phyloP scores from a whole-genome alignment of 2,113 vertebrate species.

The Xiphorhynchus elegans region DNA sequence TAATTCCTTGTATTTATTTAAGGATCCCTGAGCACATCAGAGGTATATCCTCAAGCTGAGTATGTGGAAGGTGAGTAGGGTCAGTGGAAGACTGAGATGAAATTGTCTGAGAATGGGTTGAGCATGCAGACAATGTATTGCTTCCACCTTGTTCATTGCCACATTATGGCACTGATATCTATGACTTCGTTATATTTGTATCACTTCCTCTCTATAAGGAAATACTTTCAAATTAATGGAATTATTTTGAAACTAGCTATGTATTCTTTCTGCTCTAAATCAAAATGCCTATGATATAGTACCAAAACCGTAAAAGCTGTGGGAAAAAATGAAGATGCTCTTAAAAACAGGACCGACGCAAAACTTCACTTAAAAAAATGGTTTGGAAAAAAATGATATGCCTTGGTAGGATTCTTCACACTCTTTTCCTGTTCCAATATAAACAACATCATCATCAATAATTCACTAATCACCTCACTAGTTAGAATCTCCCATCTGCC shows the following conservation, averaged over 20 bases:
- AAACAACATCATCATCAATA: not conserved
- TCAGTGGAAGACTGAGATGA: not conserved
- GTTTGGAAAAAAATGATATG: rapidly evolving
- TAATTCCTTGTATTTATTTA: not conserved
- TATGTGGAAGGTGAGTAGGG: not conserved
- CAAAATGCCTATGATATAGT: not conserved
- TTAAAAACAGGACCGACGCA: not conserved
- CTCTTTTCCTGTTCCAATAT: not conserved
- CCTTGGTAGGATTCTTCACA: not conserved
- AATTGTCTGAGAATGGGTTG: not conserved
- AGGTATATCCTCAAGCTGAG: not conserved
- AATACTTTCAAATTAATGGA: not conserved
- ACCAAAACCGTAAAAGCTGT: not conserved
- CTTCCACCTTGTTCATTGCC: not conserved
- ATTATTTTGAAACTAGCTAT: not conserved
- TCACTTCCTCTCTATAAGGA: not conserved
- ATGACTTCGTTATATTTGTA: not conserved
- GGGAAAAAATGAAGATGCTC: not conserved
- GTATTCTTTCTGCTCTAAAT: not conserved
- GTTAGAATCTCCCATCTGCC: not conserved
- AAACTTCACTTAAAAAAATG: not conserved
- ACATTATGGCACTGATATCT: not conserved
- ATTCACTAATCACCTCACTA: not conserved
- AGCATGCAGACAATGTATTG: not conserved
- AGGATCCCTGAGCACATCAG: not conserved